A percentile compares a stretch with the other conserved stretches of the same genome.
Evolutionary conservation across 1,140 invertebrate genomes (phyloP).

Genomic region (Agrilus planipennis): DNA sequence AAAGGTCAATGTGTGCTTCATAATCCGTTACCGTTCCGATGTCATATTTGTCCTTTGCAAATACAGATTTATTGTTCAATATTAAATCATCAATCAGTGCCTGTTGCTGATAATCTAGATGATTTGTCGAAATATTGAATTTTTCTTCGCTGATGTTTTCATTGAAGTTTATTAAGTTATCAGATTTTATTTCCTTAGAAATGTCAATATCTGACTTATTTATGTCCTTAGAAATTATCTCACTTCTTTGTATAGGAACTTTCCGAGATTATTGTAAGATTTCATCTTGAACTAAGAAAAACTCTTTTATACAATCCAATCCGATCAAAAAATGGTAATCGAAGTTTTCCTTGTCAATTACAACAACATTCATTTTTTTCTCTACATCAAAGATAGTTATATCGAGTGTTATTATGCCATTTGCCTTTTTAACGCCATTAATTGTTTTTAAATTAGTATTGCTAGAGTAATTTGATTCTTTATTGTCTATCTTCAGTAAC

Average conservation of each 20-base stretch:
- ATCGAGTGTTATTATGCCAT: constrained; percentile 15
- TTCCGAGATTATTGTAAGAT: constrained; percentile 9
- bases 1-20: constrained; percentile 27
- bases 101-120: constrained; percentile 16
- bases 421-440: constrained; percentile 22
- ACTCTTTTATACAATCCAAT: constrained; percentile 17
- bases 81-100: constrained; percentile 1
- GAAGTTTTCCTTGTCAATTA: constrained; percentile 23
- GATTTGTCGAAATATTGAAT: constrained; percentile 19
- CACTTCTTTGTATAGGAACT: neutral
- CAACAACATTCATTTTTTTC: constrained; percentile 20
- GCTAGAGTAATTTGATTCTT: neutral
- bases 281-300: constrained; percentile 12
- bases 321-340: constrained; percentile 25
- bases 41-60: constrained; percentile 32
- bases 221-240: constrained; percentile 4
- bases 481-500: constrained; percentile 16
- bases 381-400: constrained; percentile 22
- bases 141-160: constrained; percentile 22
- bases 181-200: too few relatives aligned
- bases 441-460: constrained; percentile 15
- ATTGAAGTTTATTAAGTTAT: constrained; percentile 23
- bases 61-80: constrained; percentile 20
- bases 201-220: constrained; percentile 1
- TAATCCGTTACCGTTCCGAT: constrained; percentile 17